These are phyloP conservation scores for Sebastes ruberrimus DNA, from an alignment of 2,797 vertebrate genomes.

Conservation along the genomic window DNA sequence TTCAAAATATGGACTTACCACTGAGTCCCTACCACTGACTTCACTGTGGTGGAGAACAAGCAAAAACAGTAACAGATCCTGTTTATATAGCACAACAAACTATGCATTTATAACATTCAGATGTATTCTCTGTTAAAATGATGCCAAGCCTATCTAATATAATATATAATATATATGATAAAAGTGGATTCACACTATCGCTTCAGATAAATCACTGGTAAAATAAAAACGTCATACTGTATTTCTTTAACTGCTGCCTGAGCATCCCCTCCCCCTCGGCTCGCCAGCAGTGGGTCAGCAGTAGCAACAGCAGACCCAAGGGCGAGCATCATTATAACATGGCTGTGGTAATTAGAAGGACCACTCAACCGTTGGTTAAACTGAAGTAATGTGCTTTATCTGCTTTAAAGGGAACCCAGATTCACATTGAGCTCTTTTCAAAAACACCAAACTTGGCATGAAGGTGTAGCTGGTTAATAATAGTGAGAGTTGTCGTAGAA, in stretches of 20 bases:
- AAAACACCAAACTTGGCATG: slow-evolving; percentile 15
- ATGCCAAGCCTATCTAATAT: not conserved
- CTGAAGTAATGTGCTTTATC: slow-evolving; percentile 61
- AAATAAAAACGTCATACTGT: not conserved
- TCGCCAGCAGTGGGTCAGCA: slow-evolving; percentile 63
- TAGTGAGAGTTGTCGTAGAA: not conserved
- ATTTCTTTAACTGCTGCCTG: slow-evolving; percentile 41
- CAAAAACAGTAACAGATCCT: not conserved
- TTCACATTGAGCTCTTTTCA: slow-evolving; percentile 22
- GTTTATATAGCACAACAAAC: not conserved
- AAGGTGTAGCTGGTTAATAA: slow-evolving; percentile 24
- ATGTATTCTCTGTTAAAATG: not conserved
- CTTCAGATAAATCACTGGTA: not conserved
- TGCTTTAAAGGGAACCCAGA: slow-evolving; percentile 32
- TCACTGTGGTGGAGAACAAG: not conserved
- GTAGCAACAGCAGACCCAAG: slow-evolving; percentile 59
- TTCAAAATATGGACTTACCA: slow-evolving; percentile 4
- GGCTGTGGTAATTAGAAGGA: slow-evolving; percentile 69
- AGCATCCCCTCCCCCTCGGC: slow-evolving; percentile 47
- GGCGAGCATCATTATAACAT: slow-evolving; percentile 67
- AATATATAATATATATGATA: not conserved
- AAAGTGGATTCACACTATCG: not conserved
- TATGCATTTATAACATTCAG: not conserved
- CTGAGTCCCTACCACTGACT: not conserved
- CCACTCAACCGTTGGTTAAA: slow-evolving; percentile 70